A percentile compares a stretch with the other conserved stretches of the same genome.
phyloP scores from a whole-genome alignment of 2,797 vertebrate species.

The Neopelma chrysocephalum region DNA sequence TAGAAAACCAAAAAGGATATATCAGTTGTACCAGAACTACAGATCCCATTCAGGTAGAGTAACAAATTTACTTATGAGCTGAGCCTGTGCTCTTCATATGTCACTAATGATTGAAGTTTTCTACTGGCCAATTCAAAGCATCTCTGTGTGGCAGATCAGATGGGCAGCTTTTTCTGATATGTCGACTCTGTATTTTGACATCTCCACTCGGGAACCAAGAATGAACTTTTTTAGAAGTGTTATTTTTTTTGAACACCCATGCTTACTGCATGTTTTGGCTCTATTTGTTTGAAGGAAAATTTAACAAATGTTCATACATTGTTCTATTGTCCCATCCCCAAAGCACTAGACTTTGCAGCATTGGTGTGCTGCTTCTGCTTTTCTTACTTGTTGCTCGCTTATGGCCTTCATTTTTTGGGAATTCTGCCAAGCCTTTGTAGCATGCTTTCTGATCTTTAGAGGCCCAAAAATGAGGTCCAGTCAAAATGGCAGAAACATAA shows the following conservation, averaged over 20 bases:
- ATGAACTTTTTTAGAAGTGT: fast-evolving
- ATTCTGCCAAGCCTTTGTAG: not conserved
- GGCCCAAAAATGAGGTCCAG: not conserved
- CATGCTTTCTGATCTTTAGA: not conserved
- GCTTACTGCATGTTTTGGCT: not conserved
- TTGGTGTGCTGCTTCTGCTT: not conserved
- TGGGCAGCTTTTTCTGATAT: not conserved
- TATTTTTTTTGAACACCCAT: not conserved
- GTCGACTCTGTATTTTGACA: not conserved
- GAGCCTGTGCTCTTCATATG: not conserved
- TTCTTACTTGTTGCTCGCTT: not conserved
- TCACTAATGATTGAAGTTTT: not conserved
- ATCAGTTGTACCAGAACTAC: slow-evolving; percentile 84
- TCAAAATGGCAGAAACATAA: not conserved
- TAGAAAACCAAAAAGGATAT: slow-evolving; percentile 77
- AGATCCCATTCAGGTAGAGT: slow-evolving; percentile 82
- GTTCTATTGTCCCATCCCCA: not conserved
- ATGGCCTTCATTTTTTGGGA: not conserved
- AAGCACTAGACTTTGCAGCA: not conserved
- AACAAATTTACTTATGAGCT: not conserved
- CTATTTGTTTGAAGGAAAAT: not conserved
- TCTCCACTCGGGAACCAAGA: not conserved
- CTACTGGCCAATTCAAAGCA: not conserved
- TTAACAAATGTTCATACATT: not conserved
- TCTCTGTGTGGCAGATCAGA: not conserved